Conservation (phyloP, 2,888 invertebrate genomes). For the Chironomus tentans region DNA sequence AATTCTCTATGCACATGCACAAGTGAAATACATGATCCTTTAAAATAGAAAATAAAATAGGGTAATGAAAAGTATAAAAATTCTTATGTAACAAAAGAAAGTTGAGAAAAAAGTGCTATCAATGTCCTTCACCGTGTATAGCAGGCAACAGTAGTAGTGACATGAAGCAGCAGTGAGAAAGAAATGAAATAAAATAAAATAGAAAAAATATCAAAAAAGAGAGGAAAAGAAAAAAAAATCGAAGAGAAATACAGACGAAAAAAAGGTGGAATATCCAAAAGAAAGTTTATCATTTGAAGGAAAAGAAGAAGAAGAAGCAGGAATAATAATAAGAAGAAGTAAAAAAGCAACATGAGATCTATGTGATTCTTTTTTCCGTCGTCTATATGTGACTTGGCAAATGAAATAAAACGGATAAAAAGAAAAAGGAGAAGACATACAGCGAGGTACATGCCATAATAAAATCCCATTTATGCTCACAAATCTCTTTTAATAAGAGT, state of each 20-base stretch:
- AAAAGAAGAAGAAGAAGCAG: no score
- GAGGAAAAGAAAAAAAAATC: neutral
- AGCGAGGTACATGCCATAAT: neutral
- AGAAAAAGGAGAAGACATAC: neutral
- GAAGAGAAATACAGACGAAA: neutral
- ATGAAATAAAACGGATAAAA: no score
- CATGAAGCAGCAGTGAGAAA: neutral
- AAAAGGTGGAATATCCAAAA: neutral
- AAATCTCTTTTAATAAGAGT: neutral
- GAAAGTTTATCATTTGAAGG: neutral
- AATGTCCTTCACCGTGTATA: neutral
- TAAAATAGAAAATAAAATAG: neutral
- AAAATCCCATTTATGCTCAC: neutral
- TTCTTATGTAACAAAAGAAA: conserved; percentile 21
- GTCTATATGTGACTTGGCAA: no score
- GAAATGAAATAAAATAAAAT: neutral
- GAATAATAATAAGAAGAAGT: neutral
- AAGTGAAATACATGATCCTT: no score
- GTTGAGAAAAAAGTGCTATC: conserved; percentile 1
- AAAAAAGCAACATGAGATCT: neutral
- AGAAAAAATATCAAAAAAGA: neutral
- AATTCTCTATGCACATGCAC: no score
- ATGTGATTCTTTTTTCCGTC: neutral
- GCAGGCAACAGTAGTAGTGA: neutral
- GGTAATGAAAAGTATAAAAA: neutral